phyloP scores from a whole-genome alignment of 92 coral and sea anemone genomes.

The Zoanthus sansibaricus region DNA sequence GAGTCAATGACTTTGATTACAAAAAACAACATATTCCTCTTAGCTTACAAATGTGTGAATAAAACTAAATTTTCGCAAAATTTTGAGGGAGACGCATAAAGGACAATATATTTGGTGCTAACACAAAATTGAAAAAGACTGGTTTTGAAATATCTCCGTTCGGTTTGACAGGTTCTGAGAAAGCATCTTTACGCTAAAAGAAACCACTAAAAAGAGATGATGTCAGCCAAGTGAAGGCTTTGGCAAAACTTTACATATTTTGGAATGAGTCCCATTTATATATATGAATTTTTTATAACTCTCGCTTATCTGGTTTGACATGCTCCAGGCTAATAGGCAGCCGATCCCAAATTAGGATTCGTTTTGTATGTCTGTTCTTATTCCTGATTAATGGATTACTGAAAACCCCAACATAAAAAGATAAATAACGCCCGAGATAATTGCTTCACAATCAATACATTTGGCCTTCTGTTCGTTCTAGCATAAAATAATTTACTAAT shows the following conservation, averaged over 20 bases:
- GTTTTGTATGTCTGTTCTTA: constrained; percentile 49
- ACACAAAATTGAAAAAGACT: not conserved
- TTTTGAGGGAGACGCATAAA: not conserved
- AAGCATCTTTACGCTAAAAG: constrained; percentile 20
- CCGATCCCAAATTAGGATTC: constrained; percentile 93
- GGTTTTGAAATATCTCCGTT: constrained; percentile 29
- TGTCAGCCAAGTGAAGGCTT: constrained; percentile 46
- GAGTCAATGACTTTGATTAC: constrained; percentile 13
- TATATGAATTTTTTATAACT: constrained; percentile 51
- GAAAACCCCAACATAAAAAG: constrained; percentile 85
- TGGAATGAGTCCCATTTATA: constrained; percentile 54
- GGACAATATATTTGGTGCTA: constrained; percentile 5
- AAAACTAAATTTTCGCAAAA: not conserved
- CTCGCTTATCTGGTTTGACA: constrained; percentile 47
- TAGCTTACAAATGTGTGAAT: constrained; percentile 13
- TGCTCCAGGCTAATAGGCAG: constrained; percentile 50
- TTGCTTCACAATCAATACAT: constrained; percentile 87
- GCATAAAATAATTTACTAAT: constrained; percentile 96
- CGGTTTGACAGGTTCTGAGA: constrained; percentile 23
- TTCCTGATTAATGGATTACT: constrained; percentile 74
- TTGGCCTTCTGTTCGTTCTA: constrained; percentile 94
- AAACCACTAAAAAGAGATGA: constrained; percentile 15
- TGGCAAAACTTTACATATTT: constrained; percentile 44
- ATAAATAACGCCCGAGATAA: constrained; percentile 90
- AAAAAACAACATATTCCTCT: constrained; percentile 4